These are phyloP conservation scores for Brachypodius melanocephalos DNA, from an alignment of 2,113 vertebrate species.

Conservation along the genomic window DNA sequence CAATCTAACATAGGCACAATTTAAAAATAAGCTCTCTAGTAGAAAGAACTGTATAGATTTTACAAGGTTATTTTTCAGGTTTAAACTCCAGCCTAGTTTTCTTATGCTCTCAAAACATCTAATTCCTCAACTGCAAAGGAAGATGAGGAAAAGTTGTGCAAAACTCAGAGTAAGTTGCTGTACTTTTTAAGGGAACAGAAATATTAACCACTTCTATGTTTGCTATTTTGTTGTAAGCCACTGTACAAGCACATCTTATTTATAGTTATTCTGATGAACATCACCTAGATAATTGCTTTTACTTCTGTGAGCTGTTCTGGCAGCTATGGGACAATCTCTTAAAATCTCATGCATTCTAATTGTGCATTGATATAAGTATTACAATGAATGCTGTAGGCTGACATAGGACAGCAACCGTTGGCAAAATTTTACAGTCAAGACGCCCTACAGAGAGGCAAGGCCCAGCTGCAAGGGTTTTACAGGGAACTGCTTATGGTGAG, in stretches of 20 bases:
- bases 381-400: background rate
- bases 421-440: background rate
- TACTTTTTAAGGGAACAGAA: background rate
- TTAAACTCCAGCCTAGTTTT: background rate
- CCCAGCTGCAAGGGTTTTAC: background rate
- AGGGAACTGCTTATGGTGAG: background rate
- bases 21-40: background rate
- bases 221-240: background rate
- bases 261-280: background rate
- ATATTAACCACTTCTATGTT: background rate
- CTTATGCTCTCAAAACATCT: background rate
- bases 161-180: background rate
- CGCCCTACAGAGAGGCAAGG: background rate
- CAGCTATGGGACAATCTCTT: background rate
- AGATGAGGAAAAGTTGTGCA: background rate
- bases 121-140: background rate
- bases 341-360: background rate
- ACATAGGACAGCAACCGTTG: background rate
- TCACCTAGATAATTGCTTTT: background rate
- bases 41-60: background rate
- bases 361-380: background rate
- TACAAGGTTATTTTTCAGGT: background rate
- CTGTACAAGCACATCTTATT: background rate
- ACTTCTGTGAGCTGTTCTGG: background rate
- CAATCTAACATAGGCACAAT: background rate